Conservation (phyloP, 2,888 invertebrate species). For the Alviniconcha strummeri region DNA sequence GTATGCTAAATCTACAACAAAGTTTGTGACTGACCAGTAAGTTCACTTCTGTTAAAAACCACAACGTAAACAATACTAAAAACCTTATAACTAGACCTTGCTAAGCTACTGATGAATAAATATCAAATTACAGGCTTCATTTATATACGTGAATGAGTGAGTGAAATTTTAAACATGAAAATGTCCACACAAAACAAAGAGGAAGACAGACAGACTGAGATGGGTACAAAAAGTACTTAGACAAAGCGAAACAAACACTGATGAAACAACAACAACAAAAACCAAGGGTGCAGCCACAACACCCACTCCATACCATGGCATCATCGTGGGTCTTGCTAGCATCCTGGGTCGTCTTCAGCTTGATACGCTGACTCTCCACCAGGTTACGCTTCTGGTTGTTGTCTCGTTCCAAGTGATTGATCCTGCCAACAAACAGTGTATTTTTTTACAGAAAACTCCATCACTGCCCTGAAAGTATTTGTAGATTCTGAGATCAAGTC, state of each 20-base stretch:
- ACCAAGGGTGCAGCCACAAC: background rate
- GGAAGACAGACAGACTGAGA: too few species aligned
- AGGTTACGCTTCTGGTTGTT: slow-evolving; percentile 68
- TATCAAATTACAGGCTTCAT: too few species aligned
- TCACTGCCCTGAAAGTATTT: too few species aligned
- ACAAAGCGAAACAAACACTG: background rate
- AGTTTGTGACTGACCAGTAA: too few species aligned
- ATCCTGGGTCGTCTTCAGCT: slow-evolving; percentile 65
- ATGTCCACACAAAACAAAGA: background rate
- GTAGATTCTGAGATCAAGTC: too few species aligned
- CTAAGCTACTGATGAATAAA: too few species aligned
- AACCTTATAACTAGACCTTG: too few species aligned
- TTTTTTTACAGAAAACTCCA: too few species aligned
- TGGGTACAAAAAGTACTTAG: background rate
- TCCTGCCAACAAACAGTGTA: slow-evolving; percentile 45
- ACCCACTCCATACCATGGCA: slow-evolving; percentile 56
- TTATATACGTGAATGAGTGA: too few species aligned
- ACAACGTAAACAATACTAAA: too few species aligned
- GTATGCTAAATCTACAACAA: too few species aligned
- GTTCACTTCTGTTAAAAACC: too few species aligned
- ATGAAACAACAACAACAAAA: background rate
- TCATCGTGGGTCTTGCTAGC: slow-evolving; percentile 64
- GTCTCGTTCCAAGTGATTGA: slow-evolving; percentile 68
- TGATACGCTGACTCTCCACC: slow-evolving; percentile 66
- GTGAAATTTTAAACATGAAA: background rate